Evolutionary conservation across 2,888 invertebrate genomes (phyloP).

Genomic region (Arge pagana): DNA sequence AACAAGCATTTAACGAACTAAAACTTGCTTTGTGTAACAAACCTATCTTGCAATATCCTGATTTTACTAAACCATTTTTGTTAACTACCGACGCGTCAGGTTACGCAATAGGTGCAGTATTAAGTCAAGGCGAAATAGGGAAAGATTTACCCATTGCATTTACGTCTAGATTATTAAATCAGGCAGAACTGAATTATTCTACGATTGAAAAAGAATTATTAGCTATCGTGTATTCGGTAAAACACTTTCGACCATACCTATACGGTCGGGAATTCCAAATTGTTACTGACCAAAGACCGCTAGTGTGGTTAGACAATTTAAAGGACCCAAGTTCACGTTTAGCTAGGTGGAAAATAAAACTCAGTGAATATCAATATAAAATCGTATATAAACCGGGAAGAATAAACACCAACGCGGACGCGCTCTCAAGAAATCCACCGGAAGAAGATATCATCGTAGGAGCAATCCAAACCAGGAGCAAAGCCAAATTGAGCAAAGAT

Average conservation of each 20-base stretch:
- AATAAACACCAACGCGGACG: too few relatives aligned
- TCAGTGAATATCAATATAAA: too few relatives aligned
- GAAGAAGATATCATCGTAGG: too few relatives aligned
- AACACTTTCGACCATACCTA: slow-evolving; percentile 36
- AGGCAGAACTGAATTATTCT: slow-evolving; percentile 31
- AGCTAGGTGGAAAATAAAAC: too few relatives aligned
- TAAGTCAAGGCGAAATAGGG: too few relatives aligned
- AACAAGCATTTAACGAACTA: slow-evolving; percentile 5
- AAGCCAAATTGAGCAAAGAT: too few relatives aligned
- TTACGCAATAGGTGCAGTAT: slow-evolving; percentile 24
- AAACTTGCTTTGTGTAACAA: background rate
- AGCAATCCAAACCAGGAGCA: too few relatives aligned
- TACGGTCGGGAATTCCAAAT: slow-evolving; percentile 35
- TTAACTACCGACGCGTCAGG: slow-evolving; percentile 27
- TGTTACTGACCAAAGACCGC: slow-evolving; percentile 36
- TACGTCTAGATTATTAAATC: slow-evolving; percentile 32
- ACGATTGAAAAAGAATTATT: slow-evolving; percentile 38
- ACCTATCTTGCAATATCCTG: slow-evolving; percentile 11
- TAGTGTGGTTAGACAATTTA: slow-evolving; percentile 30
- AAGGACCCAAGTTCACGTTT: too few relatives aligned
- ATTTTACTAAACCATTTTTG: slow-evolving; percentile 21
- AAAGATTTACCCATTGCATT: too few relatives aligned
- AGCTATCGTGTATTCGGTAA: slow-evolving; percentile 33
- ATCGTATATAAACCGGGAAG: too few relatives aligned
- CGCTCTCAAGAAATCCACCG: too few relatives aligned